Conservation (phyloP, 2,888 invertebrate species). For the Agriopis marginaria region DNA sequence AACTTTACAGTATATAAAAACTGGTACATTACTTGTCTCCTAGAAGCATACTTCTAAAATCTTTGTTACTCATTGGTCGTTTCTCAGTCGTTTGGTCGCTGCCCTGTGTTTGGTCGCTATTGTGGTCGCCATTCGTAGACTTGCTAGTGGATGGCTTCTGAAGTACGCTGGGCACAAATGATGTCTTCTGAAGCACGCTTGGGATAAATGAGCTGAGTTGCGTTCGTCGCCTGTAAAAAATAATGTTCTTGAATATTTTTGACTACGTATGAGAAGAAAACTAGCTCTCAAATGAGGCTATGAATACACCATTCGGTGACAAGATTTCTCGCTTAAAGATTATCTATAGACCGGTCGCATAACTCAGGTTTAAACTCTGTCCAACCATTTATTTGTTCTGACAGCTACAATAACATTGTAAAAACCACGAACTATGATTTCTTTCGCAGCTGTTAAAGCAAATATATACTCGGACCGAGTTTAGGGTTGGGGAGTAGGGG, state of each 20-base stretch:
- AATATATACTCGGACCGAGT: no score
- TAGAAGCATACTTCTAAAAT: slow-evolving; percentile 85
- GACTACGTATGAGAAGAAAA: no score
- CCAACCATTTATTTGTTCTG: no score
- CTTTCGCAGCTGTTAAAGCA: no score
- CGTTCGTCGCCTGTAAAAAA: slow-evolving; percentile 71
- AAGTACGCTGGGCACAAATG: slow-evolving; percentile 69
- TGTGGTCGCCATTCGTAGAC: slow-evolving; percentile 50
- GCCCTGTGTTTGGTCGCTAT: slow-evolving; percentile 35
- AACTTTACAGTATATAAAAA: not conserved
- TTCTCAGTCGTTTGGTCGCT: slow-evolving; percentile 48
- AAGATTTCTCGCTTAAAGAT: no score
- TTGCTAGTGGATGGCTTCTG: slow-evolving; percentile 69
- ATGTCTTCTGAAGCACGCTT: slow-evolving; percentile 72
- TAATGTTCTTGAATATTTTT: not conserved
- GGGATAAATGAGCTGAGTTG: slow-evolving; percentile 81
- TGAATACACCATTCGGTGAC: no score
- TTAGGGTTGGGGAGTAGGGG: no score
- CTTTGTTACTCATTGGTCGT: slow-evolving; percentile 79
- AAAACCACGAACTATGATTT: no score
- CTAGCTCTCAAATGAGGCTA: no score
- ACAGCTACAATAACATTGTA: no score
- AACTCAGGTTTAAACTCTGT: no score
- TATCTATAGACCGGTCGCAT: no score
- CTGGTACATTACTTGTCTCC: slow-evolving; percentile 53